Evolutionary conservation across 2,113 vertebrate species (phyloP).

Genomic region (Ginglymostoma cirratum): DNA sequence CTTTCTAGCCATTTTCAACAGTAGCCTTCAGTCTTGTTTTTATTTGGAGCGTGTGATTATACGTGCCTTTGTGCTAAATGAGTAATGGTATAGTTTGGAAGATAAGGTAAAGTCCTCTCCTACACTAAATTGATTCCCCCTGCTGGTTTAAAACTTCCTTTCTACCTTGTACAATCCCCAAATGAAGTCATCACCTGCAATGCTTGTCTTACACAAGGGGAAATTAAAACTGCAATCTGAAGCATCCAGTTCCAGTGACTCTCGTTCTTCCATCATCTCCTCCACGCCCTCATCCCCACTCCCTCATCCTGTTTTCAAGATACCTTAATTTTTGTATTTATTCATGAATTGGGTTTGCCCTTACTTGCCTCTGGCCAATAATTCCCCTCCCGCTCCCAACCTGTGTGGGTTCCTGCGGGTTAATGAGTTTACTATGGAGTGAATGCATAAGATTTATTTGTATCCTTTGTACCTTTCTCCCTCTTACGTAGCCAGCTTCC

Average conservation of each 20-base stretch:
- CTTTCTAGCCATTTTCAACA: background rate
- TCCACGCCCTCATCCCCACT: no score
- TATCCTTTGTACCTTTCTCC: background rate
- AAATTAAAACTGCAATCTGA: background rate
- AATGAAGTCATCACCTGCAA: background rate
- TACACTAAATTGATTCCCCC: constrained; percentile 16
- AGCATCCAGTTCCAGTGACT: background rate
- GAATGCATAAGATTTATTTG: background rate
- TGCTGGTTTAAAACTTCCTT: constrained; percentile 30
- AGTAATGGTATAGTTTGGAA: background rate
- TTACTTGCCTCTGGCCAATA: background rate
- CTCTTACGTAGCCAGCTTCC: background rate
- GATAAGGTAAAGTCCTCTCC: background rate
- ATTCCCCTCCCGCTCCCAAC: no score
- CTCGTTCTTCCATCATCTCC: background rate
- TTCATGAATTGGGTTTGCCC: background rate
- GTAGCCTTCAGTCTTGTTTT: background rate
- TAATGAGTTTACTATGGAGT: background rate
- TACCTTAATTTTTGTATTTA: background rate
- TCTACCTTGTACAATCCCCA: background rate
- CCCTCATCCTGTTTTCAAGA: background rate
- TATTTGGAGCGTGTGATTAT: background rate
- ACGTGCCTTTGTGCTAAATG: background rate
- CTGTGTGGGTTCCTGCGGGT: no score
- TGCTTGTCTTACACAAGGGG: background rate